Evolutionary conservation across 2,797 vertebrate genomes (phyloP), one percentile per base, ranked within the genome.

Genomic region (Acanthurus tractus): DNA sequence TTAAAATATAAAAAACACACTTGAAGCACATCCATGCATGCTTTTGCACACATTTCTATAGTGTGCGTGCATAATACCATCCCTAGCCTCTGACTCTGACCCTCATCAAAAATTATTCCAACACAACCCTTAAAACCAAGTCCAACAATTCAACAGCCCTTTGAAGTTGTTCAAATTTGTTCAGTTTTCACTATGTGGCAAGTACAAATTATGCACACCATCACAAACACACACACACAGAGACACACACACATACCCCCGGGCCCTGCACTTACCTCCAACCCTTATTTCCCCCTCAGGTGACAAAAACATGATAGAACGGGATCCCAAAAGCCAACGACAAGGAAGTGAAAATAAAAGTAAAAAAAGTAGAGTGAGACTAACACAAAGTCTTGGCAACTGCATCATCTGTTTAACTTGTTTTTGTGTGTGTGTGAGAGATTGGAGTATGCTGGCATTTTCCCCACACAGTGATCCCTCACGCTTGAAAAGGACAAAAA

Each of bases 231-330:
- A 5, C 10, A 34, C 13, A 20, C 20, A 53, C 22, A 52, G 4
- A 17, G 22, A 23, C 29, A 14, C 34, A 45, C 49, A 58, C 18
- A 45, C 13, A 38, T 7, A 25, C 18, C 15, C 53, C 10, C 0
- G 42, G 15, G 20, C 44, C 20, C 0, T 65, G 38, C 20, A 73
- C 48, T 65, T 66, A 40, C 13, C 57, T 53, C 38, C 61, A 36
- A 15, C 23, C 36, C 6, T 3, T 50, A 13, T 52, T 50, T 34
- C 13, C 36, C 66, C 55, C 71, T 50, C 22, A 15, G 46, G 63
- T 22, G 34, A 58, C 18, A 10, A 42, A 49, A 72, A 80, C 78
- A 83, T 70, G 73, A 80, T 63, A 34, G 25, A 54, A 86, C 36
- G 44, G 20, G 34, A 23, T 62, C 63, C 36, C 55, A 20, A 56